A percentile compares a stretch with the other conserved stretches of the same genome.
These are phyloP conservation scores for Ptychadena robeensis DNA, from an alignment of 2,797 vertebrate species.

Conservation along the genomic window DNA sequence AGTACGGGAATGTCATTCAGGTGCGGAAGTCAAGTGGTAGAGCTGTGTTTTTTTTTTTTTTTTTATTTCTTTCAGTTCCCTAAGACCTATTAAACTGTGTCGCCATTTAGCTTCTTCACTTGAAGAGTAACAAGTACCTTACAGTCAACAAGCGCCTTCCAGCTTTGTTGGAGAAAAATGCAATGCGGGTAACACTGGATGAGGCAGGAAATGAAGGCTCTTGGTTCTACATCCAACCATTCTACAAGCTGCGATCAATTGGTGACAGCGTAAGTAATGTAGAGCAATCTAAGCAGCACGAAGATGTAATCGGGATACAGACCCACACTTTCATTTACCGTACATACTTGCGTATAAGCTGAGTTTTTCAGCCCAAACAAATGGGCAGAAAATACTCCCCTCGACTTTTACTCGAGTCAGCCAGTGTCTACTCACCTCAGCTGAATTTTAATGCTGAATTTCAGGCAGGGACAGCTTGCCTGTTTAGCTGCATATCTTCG, in stretches of 20 bases:
- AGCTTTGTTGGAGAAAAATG: slow-evolving; percentile 95
- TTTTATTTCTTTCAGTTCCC: neutral
- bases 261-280: slow-evolving; percentile 93
- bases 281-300: too few species aligned
- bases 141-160: slow-evolving; percentile 97
- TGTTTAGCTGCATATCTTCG: too few species aligned
- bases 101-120: slow-evolving; percentile 85
- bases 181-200: slow-evolving; percentile 95
- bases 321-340: too few species aligned
- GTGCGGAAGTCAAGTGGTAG: slow-evolving; percentile 66
- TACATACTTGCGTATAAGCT: too few species aligned
- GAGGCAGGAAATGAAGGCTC: slow-evolving; percentile 96
- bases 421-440: too few species aligned
- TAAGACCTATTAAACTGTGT: neutral
- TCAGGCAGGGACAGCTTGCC: too few species aligned
- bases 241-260: slow-evolving; percentile 96
- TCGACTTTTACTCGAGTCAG: too few species aligned
- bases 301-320: too few species aligned
- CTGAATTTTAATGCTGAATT: too few species aligned
- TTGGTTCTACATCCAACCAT: slow-evolving; percentile 99
- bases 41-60: neutral
- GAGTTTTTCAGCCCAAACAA: too few species aligned
- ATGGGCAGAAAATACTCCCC: too few species aligned
- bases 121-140: slow-evolving; percentile 98
- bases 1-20: slow-evolving; percentile 97